Conservation (phyloP, 2,888 invertebrate genomes). For the Megalurothrips usitatus region DNA sequence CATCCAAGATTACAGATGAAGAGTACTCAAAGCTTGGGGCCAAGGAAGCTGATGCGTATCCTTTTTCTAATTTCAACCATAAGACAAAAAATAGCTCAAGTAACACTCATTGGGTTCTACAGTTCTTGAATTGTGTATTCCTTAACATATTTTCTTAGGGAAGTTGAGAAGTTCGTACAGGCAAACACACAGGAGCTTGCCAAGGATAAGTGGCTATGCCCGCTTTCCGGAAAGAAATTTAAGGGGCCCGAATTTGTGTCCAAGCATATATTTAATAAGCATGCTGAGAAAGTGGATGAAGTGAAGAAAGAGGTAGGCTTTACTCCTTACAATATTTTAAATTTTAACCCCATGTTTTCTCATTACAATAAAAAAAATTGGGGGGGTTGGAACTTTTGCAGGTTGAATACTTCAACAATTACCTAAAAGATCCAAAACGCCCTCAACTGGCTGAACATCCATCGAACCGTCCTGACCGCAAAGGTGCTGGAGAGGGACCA, state of each 20-base stretch:
- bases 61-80: background rate
- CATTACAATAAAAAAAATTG: no score
- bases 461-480: conserved; percentile 53
- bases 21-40: conserved; percentile 80
- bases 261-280: conserved; percentile 97
- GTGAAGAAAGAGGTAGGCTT: conserved; percentile 79
- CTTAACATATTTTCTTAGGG: conserved; percentile 45
- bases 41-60: conserved; percentile 59
- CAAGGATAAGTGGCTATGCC: conserved; percentile 98
- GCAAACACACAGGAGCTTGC: conserved; percentile 95
- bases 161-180: conserved; percentile 91
- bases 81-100: no score
- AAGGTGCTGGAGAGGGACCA: conserved; percentile 37
- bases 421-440: conserved; percentile 84
- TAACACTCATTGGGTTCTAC: background rate
- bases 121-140: conserved; percentile 30
- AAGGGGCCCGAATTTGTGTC: conserved; percentile 97
- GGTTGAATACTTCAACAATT: conserved; percentile 95
- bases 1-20: conserved; percentile 61
- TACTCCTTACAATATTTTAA: no score
- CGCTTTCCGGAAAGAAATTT: conserved; percentile 97
- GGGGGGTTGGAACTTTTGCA: conserved; percentile 39
- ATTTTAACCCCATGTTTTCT: background rate
- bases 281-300: conserved; percentile 93
- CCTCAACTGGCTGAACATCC: conserved; percentile 89